Conservation (phyloP, 2,797 vertebrate species). For the Danio albolineatus region DNA sequence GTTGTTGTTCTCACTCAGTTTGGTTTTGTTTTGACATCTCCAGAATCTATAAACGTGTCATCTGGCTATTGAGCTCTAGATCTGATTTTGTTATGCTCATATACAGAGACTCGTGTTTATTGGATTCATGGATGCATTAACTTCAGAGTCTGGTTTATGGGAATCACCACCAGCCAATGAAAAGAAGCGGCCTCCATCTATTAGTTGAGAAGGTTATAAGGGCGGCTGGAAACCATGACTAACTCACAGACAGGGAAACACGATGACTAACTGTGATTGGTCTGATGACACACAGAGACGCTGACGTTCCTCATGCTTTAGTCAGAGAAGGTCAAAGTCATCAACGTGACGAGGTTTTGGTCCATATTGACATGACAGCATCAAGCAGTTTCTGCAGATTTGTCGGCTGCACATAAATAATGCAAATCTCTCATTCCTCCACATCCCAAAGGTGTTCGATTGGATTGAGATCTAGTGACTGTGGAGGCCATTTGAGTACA, state of each 20-base stretch:
- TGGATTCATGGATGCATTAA: constrained; percentile 16
- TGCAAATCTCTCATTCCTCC: too few species aligned
- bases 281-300: constrained; percentile 17
- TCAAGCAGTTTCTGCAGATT: too few species aligned
- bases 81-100: constrained; percentile 1
- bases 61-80: background rate
- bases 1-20: background rate
- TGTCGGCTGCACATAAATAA: too few species aligned
- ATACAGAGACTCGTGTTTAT: background rate
- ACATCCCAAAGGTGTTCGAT: too few species aligned
- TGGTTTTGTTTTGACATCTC: background rate
- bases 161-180: constrained; percentile 46
- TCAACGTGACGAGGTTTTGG: constrained; percentile 7
- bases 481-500: too few species aligned
- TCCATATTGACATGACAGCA: too few species aligned
- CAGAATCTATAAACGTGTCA: background rate
- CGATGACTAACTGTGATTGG: constrained; percentile 41
- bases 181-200: constrained; percentile 34
- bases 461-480: too few species aligned
- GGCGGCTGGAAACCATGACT: constrained; percentile 55
- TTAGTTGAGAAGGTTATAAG: background rate
- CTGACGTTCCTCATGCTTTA: constrained; percentile 24
- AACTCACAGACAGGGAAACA: constrained; percentile 46
- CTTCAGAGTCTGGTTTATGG: constrained; percentile 45
- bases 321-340: constrained; percentile 31